Evolutionary conservation across 2,113 vertebrate genomes (phyloP), one percentile per base, ranked within the genome.

Genomic region (Prunella fulvescens): DNA sequence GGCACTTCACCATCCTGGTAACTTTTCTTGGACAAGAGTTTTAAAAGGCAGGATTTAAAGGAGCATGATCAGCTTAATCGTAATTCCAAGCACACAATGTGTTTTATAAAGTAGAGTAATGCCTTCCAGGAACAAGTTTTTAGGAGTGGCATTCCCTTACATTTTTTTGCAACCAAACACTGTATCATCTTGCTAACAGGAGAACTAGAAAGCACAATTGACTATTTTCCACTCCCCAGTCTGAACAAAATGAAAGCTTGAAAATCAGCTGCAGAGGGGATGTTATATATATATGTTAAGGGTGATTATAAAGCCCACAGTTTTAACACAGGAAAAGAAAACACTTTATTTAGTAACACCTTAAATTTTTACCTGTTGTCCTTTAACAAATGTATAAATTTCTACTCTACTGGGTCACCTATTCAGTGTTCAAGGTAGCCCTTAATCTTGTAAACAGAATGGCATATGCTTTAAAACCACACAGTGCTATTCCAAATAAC

Each of bases 21-120:
- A 95, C 88, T 96, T 96, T 94, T 92, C 92, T 92, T 93, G 86
- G 86, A 90, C 76, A 61, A 90, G 90, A 86, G 57, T 95, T 96
- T 97, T 94, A 96, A 96, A 74, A 92, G 76, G 90, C 80, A 92
- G 82, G 72, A 95, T 94, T 96, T 97, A 96, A 94, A 93, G 87
- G 85, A 91, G 51, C 20, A 69, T 2, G 60, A 88, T 86, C 33
- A 19, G 72, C 82, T 83, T 83, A 90, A 92, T 86, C 57, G 6
- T 76, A 96, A 95, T 93, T 96, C 95, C 93, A 96, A 93, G 76
- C 37, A 50, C 86, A 95, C 90, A 95, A 48, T 1, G 8, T 88
- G 67, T 92, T 96, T 96, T 94, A 92, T 93, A 94, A 96, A 96
- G 90, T 29, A 79, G 86, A 91, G 92, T 67, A 96, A 94, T 92